Conservation (phyloP, 1,140 invertebrate species). For the Drosophila parvula region DNA sequence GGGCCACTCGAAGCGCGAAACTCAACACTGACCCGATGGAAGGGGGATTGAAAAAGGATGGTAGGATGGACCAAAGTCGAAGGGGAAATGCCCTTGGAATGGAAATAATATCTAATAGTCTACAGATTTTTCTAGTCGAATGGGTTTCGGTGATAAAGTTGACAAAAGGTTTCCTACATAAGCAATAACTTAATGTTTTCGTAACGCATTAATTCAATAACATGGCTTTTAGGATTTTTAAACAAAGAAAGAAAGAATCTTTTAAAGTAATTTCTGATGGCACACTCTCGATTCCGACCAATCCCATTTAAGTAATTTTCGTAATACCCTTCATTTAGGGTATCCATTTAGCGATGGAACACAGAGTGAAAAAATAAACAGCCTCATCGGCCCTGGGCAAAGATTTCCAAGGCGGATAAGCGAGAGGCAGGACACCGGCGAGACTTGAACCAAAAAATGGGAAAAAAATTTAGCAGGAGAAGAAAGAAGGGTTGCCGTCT, state of each 20-base stretch:
- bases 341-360: constrained; percentile 28
- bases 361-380: constrained; percentile 12
- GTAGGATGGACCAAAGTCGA: constrained; percentile 7
- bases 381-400: constrained; percentile 56
- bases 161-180: constrained; percentile 2
- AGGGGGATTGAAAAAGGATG: constrained; percentile 1
- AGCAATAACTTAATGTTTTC: constrained; percentile 22
- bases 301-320: constrained; percentile 27
- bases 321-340: constrained; percentile 24
- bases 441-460: constrained; percentile 33
- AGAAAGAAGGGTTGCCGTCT: constrained; percentile 57
- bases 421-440: constrained; percentile 48
- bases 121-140: constrained; percentile 22
- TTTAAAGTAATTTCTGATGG: background rate
- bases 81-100: constrained; percentile 24
- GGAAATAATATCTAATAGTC: background rate
- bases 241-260: background rate
- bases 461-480: constrained; percentile 18
- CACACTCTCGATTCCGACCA: background rate
- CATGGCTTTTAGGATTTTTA: background rate
- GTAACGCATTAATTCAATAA: constrained; percentile 1
- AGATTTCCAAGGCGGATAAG: constrained; percentile 74
- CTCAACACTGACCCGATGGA: constrained; percentile 64
- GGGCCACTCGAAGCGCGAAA: constrained; percentile 78
- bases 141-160: constrained; percentile 4